A percentile compares a stretch with the other conserved stretches of the same genome.
Conservation (phyloP, 1,140 invertebrate genomes). For the Drosophila novamexicana region DNA sequence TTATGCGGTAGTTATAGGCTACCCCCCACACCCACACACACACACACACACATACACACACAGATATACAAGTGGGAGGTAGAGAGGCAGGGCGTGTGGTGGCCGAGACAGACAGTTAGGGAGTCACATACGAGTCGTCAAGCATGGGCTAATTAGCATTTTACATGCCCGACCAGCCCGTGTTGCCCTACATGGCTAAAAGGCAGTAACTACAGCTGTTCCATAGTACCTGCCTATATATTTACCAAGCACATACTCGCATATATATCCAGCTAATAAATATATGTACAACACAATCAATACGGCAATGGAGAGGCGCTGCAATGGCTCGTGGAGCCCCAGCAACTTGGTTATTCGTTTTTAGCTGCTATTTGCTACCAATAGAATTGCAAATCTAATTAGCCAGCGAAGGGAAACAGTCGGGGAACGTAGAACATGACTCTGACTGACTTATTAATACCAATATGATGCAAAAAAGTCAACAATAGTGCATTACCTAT, state of each 20-base stretch:
- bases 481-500: slow-evolving; percentile 72
- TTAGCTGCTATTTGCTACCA: slow-evolving; percentile 56
- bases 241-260: not conserved
- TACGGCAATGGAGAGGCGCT: not conserved
- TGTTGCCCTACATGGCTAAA: slow-evolving; percentile 72
- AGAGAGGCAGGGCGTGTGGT: not conserved
- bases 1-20: slow-evolving; percentile 22
- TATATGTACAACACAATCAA: not conserved
- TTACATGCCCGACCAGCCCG: slow-evolving; percentile 53
- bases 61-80: not conserved
- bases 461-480: slow-evolving; percentile 72
- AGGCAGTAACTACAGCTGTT: slow-evolving; percentile 59
- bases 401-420: slow-evolving; percentile 42
- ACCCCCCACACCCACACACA: slow-evolving; percentile 21
- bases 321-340: not conserved
- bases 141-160: slow-evolving; percentile 77
- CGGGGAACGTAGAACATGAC: not conserved
- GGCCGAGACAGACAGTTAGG: slow-evolving; percentile 15
- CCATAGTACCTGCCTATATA: slow-evolving; percentile 13
- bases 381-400: slow-evolving; percentile 78
- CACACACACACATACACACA: not conserved
- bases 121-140: slow-evolving; percentile 27
- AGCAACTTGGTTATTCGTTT: slow-evolving; percentile 23
- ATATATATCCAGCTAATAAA: slow-evolving; percentile 13
- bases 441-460: slow-evolving; percentile 62